phyloP scores from a whole-genome alignment of 2,113 vertebrate species.

The Vicugna pacos region DNA sequence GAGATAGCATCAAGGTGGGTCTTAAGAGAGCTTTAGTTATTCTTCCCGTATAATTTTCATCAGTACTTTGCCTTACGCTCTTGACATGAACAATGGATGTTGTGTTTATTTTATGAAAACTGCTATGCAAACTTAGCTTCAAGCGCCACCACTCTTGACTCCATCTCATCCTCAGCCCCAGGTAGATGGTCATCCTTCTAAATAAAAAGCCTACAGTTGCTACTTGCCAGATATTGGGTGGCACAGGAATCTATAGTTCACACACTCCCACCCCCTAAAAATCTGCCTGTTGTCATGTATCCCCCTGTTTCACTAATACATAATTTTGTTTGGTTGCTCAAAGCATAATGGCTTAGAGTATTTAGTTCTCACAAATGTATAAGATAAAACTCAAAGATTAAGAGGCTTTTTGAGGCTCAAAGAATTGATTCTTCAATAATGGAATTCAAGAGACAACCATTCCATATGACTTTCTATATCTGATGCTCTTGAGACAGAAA shows the following conservation, averaged over 20 bases:
- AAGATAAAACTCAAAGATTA: neutral
- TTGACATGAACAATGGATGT: neutral
- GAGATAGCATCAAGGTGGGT: neutral
- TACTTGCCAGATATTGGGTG: neutral
- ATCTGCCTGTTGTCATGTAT: neutral
- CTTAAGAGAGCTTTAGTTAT: neutral
- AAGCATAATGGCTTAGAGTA: neutral
- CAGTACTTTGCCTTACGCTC: neutral
- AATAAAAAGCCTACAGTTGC: neutral
- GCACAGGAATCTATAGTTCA: neutral
- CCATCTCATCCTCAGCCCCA: neutral
- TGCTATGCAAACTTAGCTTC: neutral
- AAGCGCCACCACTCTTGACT: neutral
- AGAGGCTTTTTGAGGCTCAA: neutral
- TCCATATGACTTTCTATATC: neutral
- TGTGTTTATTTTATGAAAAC: neutral
- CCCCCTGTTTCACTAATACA: neutral
- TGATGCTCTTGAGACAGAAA: neutral
- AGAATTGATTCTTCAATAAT: neutral
- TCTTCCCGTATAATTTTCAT: neutral
- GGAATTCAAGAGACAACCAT: neutral
- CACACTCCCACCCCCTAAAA: rapidly evolving
- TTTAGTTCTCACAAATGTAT: neutral
- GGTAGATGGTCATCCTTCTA: neutral
- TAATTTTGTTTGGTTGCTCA: neutral